phyloP scores from a whole-genome alignment of 2,888 invertebrate species.

The Macrophya annulata region DNA sequence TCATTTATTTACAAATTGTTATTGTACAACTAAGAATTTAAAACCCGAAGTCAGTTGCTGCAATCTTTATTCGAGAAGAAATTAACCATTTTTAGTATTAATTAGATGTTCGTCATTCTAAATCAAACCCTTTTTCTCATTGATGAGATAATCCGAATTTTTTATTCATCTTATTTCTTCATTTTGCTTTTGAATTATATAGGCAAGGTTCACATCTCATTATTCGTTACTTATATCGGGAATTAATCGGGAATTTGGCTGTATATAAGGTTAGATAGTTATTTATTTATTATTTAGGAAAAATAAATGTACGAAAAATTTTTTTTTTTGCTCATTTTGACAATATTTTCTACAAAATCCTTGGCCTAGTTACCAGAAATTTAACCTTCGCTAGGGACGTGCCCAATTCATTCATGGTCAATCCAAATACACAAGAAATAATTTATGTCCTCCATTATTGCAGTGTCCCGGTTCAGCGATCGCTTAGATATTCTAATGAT shows the following conservation, averaged over 20 bases:
- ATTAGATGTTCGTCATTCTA: no score
- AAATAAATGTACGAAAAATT: constrained; percentile 22
- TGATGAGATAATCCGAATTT: not conserved
- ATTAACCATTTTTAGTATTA: not conserved
- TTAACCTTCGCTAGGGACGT: constrained; percentile 71
- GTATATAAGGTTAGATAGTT: no score
- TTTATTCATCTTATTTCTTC: not conserved
- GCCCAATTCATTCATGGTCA: constrained; percentile 65
- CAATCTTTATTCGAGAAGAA: not conserved
- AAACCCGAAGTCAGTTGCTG: not conserved
- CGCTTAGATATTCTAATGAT: not conserved
- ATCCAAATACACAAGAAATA: constrained; percentile 62
- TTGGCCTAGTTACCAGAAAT: constrained; percentile 74
- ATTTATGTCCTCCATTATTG: constrained; percentile 31
- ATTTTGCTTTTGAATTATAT: not conserved
- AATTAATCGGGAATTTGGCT: no score
- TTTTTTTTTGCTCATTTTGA: constrained; percentile 39
- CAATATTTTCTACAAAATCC: constrained; percentile 63
- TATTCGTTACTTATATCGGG: no score
- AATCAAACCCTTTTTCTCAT: constrained; percentile 9
- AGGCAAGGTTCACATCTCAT: no score
- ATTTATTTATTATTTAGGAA: no score
- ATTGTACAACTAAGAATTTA: not conserved
- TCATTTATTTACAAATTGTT: not conserved
- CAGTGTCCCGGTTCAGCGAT: constrained; percentile 35